Conservation (phyloP, 2,797 vertebrate species). For the Sebastes itinus region DNA sequence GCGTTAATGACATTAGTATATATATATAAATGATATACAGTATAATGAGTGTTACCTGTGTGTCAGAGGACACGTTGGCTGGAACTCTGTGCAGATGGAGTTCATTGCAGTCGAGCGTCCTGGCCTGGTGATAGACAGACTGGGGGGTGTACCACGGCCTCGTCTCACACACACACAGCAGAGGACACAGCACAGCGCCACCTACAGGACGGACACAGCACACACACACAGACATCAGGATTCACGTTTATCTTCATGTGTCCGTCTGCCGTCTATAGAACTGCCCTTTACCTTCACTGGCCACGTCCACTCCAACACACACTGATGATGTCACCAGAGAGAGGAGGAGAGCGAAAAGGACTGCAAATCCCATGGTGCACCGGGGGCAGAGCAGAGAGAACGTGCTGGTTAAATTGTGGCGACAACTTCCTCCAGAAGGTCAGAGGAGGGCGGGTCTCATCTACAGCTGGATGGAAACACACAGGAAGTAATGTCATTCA, state of each 20-base stretch:
- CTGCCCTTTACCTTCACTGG: conserved; percentile 37
- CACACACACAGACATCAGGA: not conserved
- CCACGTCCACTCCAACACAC: conserved; percentile 17
- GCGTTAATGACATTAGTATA: not conserved
- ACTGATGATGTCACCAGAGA: conserved; percentile 50
- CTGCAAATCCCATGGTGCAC: conserved; percentile 63
- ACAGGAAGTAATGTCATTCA: conserved; percentile 14
- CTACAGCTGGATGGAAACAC: not conserved
- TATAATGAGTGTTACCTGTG: conserved; percentile 49
- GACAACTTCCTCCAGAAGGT: not conserved
- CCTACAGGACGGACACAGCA: conserved; percentile 41
- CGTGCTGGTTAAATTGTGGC: not conserved
- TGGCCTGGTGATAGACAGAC: conserved; percentile 86
- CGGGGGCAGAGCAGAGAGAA: not conserved
- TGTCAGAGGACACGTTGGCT: conserved; percentile 79
- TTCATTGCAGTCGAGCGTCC: conserved; percentile 87
- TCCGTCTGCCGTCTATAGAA: not conserved
- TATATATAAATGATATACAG: not conserved
- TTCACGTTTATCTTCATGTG: not conserved
- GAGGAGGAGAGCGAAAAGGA: conserved; percentile 19
- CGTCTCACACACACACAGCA: conserved; percentile 88
- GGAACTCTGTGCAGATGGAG: conserved; percentile 82
- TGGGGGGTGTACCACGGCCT: conserved; percentile 89
- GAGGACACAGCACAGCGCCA: conserved; percentile 75
- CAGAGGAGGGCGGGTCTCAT: not conserved